Evolutionary conservation across 2,888 invertebrate genomes (phyloP), one percentile per base, ranked within the genome.

Genomic region (Drosophila greeni): DNA sequence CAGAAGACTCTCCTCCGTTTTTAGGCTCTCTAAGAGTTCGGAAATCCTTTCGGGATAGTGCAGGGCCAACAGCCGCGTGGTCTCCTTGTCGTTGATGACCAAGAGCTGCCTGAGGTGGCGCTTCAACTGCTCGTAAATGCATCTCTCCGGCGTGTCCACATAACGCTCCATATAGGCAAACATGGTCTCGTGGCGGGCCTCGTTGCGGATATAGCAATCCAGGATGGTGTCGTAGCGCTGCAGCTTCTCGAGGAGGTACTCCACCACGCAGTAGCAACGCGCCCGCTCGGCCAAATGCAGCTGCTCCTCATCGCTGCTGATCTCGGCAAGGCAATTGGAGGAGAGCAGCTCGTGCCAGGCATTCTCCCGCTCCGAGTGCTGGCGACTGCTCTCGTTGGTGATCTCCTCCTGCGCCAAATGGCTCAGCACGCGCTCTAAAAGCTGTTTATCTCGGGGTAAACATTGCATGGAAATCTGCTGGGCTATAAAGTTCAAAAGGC

Each of bases 311-410:
- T 91, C 90, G 62, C 90, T 90, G 60, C 91, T 90, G 64, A 92
- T 90, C 82, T 92, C 90, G 26, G 89, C 87, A 24, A 94, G 88
- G 48, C 92, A 91, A 73, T 92, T 90, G 62, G 91, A 90, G n/a
- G 91, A 89, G 12, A 95, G 88, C 31, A 95, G 88, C 83, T 94
- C 94, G 49, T 94, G 88, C 88, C 94, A 90, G 2, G 94, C 93
- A 82, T 93, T 93, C 85, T 95, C 94, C 36, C 94, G 89, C 86
- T 95, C 94, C 64, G 92, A 91, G 71, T 91, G 91, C 76, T 91
- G 90, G 1, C 91, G 87, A 1, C 80, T 60, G 33, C 84, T 86
- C 74, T 89, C 89, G 39, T 87, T 86, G 26, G 85, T 81, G 20
- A 89, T 86, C 82, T 84, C 57, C 58, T 88, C 87, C 84, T 91